Base-by-base conservation (phyloP, 2,113 vertebrate species). In the Oxyura jamaicensis region DNA sequence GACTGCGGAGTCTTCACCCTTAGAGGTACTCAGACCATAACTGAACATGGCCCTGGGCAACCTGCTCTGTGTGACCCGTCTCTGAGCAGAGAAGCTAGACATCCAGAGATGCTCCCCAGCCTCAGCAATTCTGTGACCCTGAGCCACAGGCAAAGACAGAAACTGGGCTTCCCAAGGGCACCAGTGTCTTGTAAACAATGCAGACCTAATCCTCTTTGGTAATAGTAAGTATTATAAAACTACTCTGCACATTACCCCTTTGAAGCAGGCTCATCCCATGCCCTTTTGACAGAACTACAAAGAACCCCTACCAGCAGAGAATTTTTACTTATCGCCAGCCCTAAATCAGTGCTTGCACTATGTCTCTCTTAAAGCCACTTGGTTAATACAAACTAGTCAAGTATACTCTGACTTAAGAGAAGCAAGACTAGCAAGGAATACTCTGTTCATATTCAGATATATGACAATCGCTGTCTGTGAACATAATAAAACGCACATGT, bases 381-480 rank as follows among this genome's bases (percentile, higher is more conserved):
- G 35, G 21, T 85, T 58, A 31, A 82, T 22, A 53, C 28, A 68
- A 58, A 56, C 41, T 50, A 65, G 35, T 36, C 52, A 60, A 74
- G 55, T 22, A 67, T 44, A 86, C 71, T 20, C 76, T 36, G 36
- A 48, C 25, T 20, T 28, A 65, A 65, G 41, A 92, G 59, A 42
- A 81, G 65, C 1, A 87, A 52, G 19, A 87, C 67, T 53, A 86
- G 88, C 48, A 90, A 79, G n/a, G 18, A 94, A 35, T 8, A 62
- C 59, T 65, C 14, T 2, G 2, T 33, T 39, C 89, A 31, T 53
- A 53, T 80, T 56, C 78, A 69, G 63, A n/a, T 53, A 10, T 21
- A 66, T 0, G 0, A 77, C 60, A 68, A 63, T 59, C 65, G 16
- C 18, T 0, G 11, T 26, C 60, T 33, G 75, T 0, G 0, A 78